Evolutionary conservation across 2,888 invertebrate genomes (phyloP), one percentile per base, ranked within the genome.

Genomic region (Netelia fuscicornis): DNA sequence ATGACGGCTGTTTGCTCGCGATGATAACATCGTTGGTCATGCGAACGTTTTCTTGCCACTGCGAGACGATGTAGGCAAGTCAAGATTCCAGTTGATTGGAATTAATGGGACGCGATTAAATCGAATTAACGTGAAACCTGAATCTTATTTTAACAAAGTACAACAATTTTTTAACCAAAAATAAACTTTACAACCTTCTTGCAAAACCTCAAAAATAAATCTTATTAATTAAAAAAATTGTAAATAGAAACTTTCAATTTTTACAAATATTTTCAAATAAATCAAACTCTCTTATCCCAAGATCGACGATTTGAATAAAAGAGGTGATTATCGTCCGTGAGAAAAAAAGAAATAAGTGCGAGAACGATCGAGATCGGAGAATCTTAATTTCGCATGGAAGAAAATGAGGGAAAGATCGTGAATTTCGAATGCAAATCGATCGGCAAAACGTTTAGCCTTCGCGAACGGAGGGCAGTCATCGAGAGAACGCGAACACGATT

Each of bases 391-490:
- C 9, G 20, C 64, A 25, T 17, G 10, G 52, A 52, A 42, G 42
- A 60, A 37, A 52, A 52, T 13, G 60, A 67, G 65, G 13, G 17
- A 58, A 56, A 70, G 64, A 85, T 81, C 78, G 67, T 42, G 60
- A 68, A 70, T 74, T 85, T 85, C 77, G 48, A 77, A 85, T 77
- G 76, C 62, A 60, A 83, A 83, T 83, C 62, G 85, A 83, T 80
- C 76, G 77, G 76, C 30, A 25, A 37, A 64, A 83, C 72, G 85
- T 85, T 76, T 58, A 20, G 20, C 9, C 58, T 54, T 56, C 62
- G 67, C 56, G 56, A 67, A 56, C 65, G 13, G 72, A 67, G 65
- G 56, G n/a, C 60, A 76, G 71, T 54, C 71, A 80, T 72, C 23
- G 79, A 48, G 60, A 9, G 13, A 37, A 52, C 25, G 54, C 52